Evolutionary conservation across 2,113 vertebrate genomes (phyloP).

Genomic region (Hippocampus abdominalis): DNA sequence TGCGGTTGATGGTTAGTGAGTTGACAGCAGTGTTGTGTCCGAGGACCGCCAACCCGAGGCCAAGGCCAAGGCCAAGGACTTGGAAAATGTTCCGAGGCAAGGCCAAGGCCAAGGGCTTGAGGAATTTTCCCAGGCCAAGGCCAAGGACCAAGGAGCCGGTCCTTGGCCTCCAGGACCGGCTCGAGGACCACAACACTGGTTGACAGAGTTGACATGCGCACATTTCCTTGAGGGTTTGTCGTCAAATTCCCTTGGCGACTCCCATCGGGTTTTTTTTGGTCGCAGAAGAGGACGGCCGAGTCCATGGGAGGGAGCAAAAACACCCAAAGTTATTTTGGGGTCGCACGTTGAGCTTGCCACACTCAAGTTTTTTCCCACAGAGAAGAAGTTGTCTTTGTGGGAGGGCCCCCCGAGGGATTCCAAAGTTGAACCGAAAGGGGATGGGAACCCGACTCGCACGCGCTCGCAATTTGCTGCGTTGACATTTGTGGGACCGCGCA

Average conservation of each 20-base stretch:
- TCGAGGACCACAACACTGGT: too few relatives aligned
- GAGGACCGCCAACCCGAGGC: too few relatives aligned
- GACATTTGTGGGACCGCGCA: conserved; percentile 47
- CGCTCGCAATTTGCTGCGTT: conserved; percentile 36
- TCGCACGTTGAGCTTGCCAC: conserved; percentile 21
- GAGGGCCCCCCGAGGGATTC: conserved; percentile 39
- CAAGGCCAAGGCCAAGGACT: too few relatives aligned
- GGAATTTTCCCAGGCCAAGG: too few relatives aligned
- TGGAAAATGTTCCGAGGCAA: too few relatives aligned
- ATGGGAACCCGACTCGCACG: conserved; percentile 23
- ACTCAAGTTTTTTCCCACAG: conserved; percentile 62
- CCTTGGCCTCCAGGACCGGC: too few relatives aligned
- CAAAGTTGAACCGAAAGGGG: neutral
- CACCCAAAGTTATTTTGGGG: conserved; percentile 42
- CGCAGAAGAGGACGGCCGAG: conserved; percentile 36
- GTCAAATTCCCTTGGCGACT: conserved; percentile 13
- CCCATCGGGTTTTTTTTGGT: conserved; percentile 25
- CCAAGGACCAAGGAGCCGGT: too few relatives aligned
- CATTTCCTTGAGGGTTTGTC: conserved; percentile 13
- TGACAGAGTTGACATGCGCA: neutral
- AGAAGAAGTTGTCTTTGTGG: conserved; percentile 8
- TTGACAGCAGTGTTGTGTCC: too few relatives aligned
- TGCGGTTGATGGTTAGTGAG: too few relatives aligned
- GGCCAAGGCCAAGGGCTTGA: too few relatives aligned
- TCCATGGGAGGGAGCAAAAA: conserved; percentile 28